Evolutionary conservation across 2,888 invertebrate genomes (phyloP), one percentile per base, ranked within the genome.

Genomic region (Trichacis sp.): DNA sequence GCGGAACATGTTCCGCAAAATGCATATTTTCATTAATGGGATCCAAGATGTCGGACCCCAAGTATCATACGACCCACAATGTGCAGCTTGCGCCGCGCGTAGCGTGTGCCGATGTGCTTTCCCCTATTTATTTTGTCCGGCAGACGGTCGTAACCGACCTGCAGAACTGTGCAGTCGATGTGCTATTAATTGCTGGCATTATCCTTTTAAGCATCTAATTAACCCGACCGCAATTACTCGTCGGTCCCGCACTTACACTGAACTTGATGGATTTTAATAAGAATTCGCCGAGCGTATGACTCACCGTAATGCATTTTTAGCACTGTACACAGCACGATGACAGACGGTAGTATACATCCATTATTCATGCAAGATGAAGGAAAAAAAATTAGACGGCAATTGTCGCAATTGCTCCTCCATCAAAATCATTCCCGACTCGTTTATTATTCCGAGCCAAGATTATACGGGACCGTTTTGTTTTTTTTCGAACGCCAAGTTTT

Each of bases 181-280:
- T 55, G 65, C 68, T 64, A 65, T 70, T 68, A 68, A 71, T 60
- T 62, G 61, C 58, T 54, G 59, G 67, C 65, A 71, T 67, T 69
- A 70, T 72, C 60, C 51, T 57, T 60, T 64, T 60, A 57, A 64
- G 64, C 59, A 61, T 68, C 70, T 76, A 77, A 78, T 77, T 74
- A 76, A 66, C 71, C 68, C 61, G 60, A 52, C 71, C 67, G 57
- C 73, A 76, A 77, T 75, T 74, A 77, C 72, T 72, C 71, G 49
- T 17, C 36, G 48, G 46, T 60, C 60, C 56, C 53, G 50, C 54
- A 61, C 61, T 57, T 51, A 61, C 65, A n/a, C 29, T 33, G 11
- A 29, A 47, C 57, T 65, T 61, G 57, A 36, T 62, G 58, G 54
- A 55, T 61, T 66, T 66, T 66, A 58, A 66, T 66, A 47, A 66